phyloP scores from a whole-genome alignment of 2,113 vertebrate genomes.

The Clinocottus analis region DNA sequence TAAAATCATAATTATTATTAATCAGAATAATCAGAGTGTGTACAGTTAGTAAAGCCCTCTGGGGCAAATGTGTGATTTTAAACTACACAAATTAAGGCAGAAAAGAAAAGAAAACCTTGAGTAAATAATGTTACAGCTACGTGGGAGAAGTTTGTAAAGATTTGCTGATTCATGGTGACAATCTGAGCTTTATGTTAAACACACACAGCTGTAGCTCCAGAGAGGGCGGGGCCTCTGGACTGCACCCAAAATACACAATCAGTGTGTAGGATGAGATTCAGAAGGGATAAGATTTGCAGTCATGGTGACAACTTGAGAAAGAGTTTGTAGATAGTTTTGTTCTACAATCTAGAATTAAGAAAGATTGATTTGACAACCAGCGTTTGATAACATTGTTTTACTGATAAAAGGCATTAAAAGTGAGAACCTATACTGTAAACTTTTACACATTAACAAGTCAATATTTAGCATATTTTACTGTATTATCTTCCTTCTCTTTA shows the following conservation, averaged over 20 bases:
- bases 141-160: too few species aligned
- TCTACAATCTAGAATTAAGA: background rate
- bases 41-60: too few species aligned
- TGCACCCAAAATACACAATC: background rate
- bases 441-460: background rate
- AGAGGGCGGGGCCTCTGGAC: background rate
- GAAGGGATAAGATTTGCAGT: constrained; percentile 11
- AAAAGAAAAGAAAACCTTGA: too few species aligned
- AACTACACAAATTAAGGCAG: too few species aligned
- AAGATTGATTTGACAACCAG: background rate
- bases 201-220: background rate
- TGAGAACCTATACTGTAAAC: background rate
- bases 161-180: too few species aligned
- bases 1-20: too few species aligned
- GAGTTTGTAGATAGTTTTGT: too few species aligned
- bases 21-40: too few species aligned
- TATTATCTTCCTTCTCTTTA: background rate
- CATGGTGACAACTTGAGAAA: constrained; percentile 21
- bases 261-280: background rate
- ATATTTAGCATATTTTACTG: background rate
- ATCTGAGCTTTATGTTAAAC: background rate
- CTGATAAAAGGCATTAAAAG: too few species aligned
- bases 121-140: too few species aligned
- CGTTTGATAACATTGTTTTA: background rate
- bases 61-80: too few species aligned